These are phyloP conservation scores for Patiria pectinifera DNA, from an alignment of 53 echinoderm and acorn worm species.

Conservation along the genomic window DNA sequence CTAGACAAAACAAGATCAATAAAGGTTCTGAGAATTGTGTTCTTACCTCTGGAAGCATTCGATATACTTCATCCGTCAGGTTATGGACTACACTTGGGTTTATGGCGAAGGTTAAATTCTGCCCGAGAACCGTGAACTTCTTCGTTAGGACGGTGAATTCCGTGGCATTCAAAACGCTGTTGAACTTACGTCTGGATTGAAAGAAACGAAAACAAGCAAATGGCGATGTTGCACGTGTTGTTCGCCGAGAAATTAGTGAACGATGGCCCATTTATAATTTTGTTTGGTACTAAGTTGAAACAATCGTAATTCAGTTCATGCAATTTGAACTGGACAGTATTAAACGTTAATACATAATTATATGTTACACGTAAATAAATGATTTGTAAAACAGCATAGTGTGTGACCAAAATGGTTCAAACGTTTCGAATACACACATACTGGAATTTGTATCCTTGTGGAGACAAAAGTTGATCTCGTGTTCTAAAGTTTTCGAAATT, in stretches of 20 bases:
- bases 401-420: too few relatives aligned
- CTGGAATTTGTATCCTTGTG: too few relatives aligned
- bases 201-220: not conserved
- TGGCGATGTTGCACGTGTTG: not conserved
- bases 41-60: slow-evolving; percentile 14
- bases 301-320: too few relatives aligned
- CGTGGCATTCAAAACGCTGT: slow-evolving; percentile 7
- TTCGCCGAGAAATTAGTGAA: too few relatives aligned
- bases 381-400: too few relatives aligned
- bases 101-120: slow-evolving; percentile 21
- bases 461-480: too few relatives aligned
- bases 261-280: not conserved
- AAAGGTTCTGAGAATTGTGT: not conserved
- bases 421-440: too few relatives aligned
- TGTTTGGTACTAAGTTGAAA: too few relatives aligned
- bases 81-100: not conserved
- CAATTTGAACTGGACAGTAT: too few relatives aligned
- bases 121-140: not conserved
- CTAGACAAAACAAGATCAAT: not conserved
- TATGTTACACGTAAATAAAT: too few relatives aligned
- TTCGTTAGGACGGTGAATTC: slow-evolving; percentile 33
- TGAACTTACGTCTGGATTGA: slow-evolving; percentile 7
- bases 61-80: slow-evolving; percentile 7
- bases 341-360: too few relatives aligned
- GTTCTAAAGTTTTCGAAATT: too few relatives aligned